Conservation (phyloP, 2,797 vertebrate species). For the Cirrhinus molitorella region DNA sequence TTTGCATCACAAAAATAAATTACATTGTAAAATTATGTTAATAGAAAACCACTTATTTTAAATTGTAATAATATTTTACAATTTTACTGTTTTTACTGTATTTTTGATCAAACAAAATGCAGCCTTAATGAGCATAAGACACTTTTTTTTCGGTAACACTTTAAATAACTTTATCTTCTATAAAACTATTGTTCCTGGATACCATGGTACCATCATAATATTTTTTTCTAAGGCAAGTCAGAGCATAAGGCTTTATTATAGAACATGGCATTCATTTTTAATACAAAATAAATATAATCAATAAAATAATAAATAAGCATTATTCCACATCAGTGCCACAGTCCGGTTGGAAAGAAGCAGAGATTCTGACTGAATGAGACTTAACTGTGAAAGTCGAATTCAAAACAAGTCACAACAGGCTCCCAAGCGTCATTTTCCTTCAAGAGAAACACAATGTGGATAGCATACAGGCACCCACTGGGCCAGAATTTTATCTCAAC, state of each 20-base stretch:
- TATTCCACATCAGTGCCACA: background rate
- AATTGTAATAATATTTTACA: background rate
- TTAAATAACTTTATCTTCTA: too few relatives aligned
- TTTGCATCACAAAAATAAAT: background rate
- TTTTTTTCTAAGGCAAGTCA: background rate
- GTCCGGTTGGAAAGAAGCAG: background rate
- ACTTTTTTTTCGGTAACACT: too few relatives aligned
- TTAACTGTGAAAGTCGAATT: background rate
- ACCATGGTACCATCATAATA: too few relatives aligned
- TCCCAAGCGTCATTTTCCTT: background rate
- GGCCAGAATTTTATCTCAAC: background rate
- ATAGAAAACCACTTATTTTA: background rate
- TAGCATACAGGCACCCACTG: background rate
- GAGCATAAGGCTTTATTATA: background rate
- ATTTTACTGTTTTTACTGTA: background rate
- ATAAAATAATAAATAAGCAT: background rate
- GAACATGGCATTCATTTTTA: background rate
- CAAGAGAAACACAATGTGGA: background rate
- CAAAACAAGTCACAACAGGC: conserved; percentile 38
- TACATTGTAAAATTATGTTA: background rate
- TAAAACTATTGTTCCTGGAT: background rate
- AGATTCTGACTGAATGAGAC: background rate
- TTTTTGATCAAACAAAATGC: background rate
- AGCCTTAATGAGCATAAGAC: background rate
- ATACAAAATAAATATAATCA: background rate